Evolutionary conservation across 1,140 invertebrate genomes (phyloP), one percentile per base, ranked within the genome.

Genomic region (Pissodes strobi): DNA sequence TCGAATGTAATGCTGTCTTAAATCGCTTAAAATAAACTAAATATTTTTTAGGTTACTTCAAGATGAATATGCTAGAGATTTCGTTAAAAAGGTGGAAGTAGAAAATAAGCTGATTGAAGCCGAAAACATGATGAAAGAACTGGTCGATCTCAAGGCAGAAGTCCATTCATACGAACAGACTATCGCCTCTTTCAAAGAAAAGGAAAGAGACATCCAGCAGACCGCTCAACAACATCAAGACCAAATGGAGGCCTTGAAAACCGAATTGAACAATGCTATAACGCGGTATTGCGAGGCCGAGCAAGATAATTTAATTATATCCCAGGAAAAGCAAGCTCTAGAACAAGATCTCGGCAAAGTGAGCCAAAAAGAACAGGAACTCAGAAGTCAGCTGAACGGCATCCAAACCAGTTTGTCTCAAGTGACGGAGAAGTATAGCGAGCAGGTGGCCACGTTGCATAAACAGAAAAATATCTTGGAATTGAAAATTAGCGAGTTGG

Each of bases 281-380:
- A 70, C 84, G 10, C 80, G 82, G 38, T 82, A 83, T 10, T 87
- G 85, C 21, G 82, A 87, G 71, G 80, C 82, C 1, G 79, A 85
- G 1, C 78, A 87, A 19, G 86, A 88, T 49, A 84, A 85, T 67
- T 85, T 84, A 0, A 86, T 86, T 70, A 69, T 87, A 3, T 81
- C 80, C n/a, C 86, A 86, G 59, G 63, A 61, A 21, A 69, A 69
- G 18, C 53, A 49, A 5, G 6, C 8, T 5, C 8, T 80, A 78
- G 30, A 76, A 49, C 43, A 66, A 60, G 66, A 67, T 57, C 34
- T 80, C 9, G 66, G 76, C 9, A 72, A 79, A 45, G 60, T 72
- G 12, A 45, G 41, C 9, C 38, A 71, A 15, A 64, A 71, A 34
- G 61, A 70, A 45, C 23, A 41, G 8, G 45, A 67, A 45, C 68